Base-by-base conservation (phyloP, 2,797 vertebrate genomes). In the Gambelia wislizenii region DNA sequence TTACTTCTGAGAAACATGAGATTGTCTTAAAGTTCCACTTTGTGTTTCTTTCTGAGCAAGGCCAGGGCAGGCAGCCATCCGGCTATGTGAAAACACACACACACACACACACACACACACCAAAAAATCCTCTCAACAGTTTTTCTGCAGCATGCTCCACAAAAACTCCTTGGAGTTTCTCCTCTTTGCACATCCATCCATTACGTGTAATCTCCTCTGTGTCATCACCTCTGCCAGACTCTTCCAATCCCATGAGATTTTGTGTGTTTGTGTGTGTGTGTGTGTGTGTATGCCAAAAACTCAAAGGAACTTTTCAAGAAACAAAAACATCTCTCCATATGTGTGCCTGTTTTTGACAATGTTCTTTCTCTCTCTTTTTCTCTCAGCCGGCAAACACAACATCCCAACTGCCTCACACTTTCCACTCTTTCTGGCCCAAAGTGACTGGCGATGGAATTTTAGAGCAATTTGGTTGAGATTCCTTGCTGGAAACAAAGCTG, bases 371-470 rank as follows among this genome's bases (percentile, higher is more conserved):
- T 67, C 61, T 64, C 61, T 64, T 16, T 59, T 10, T 64, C 27
- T 47, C 47, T 82, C n/a, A 72, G 42, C 78, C 52, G 7, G 13
- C 52, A 74, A 75, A 75, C 13, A 27, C n/a, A 67, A 13, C n/a
- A 20, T 67, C 72, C 44, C 44, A 64, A 54, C 36, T 47, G 82
- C 61, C 36, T 84, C 74, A 70, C 61, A 33, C 59, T 84, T 82
- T 81, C 86, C 77, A 72, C 77, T 56, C 42, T 88, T n/a, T 47
- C 76, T 79, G 87, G 82, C 49, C 1, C 72, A 77, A 54, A 67
- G 49, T 49, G 42, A 8, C 30, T 33, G 69, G 74, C 9, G 6
- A 18, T 70, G 74, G 36, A 70, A 84, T 78, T 52, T 42, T 16
- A 61, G 30, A 49, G 30, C 44, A n/a, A 25, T 54, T 72, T 72